Evolutionary conservation across 2,888 invertebrate species (phyloP).

Genomic region (Leptopilina myrica): DNA sequence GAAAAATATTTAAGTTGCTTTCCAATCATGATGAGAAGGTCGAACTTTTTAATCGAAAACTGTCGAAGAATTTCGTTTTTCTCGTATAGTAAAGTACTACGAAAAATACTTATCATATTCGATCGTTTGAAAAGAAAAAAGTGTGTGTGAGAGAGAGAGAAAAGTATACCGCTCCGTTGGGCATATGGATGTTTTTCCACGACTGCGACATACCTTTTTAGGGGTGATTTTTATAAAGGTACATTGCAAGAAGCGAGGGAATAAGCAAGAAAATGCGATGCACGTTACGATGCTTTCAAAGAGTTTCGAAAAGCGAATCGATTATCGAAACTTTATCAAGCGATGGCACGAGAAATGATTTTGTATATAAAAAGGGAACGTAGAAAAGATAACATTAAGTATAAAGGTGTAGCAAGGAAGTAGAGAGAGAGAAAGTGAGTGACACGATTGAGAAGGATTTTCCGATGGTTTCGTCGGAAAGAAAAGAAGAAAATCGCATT

Average conservation of each 20-base stretch:
- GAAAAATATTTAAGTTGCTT: constrained; percentile 16
- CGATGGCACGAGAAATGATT: constrained; percentile 29
- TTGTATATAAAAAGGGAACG: constrained; percentile 27
- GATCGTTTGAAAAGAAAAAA: constrained; percentile 8
- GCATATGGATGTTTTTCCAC: not conserved
- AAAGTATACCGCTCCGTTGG: constrained; percentile 13
- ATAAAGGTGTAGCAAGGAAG: not conserved
- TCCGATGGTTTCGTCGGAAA: constrained; percentile 22
- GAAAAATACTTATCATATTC: constrained; percentile 31
- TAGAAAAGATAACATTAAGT: constrained; percentile 17
- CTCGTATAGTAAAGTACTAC: not conserved
- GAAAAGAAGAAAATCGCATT: constrained; percentile 35
- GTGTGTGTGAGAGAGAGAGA: too few relatives aligned
- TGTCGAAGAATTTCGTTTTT: constrained; percentile 11
- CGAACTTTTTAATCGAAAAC: constrained; percentile 33
- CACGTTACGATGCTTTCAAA: constrained; percentile 30
- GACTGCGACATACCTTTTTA: constrained; percentile 7
- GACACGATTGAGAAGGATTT: constrained; percentile 19
- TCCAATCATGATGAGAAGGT: constrained; percentile 1
- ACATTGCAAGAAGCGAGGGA: constrained; percentile 10
- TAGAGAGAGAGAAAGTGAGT: not conserved
- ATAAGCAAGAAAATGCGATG: constrained; percentile 32
- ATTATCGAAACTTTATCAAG: constrained; percentile 36
- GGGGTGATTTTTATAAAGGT: constrained; percentile 27
- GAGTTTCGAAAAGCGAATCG: constrained; percentile 27